Evolutionary conservation across 2,797 vertebrate genomes (phyloP).

Genomic region (Anomalospiza imberbis): DNA sequence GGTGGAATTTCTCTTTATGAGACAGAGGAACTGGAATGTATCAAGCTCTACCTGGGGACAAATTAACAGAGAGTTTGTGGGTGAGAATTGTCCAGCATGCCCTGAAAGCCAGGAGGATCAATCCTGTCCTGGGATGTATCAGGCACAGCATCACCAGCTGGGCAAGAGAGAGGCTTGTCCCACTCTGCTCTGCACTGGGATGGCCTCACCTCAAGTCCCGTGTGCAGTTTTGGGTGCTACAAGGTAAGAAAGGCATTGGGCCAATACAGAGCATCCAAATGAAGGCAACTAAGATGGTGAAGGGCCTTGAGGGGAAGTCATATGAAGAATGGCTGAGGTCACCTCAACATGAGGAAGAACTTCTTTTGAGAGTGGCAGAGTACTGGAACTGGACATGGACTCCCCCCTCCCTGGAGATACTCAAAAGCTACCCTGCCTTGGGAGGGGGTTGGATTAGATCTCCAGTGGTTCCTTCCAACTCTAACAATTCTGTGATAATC

Average conservation of each 20-base stretch:
- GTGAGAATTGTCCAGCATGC: neutral
- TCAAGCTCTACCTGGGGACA: neutral
- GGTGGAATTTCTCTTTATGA: neutral
- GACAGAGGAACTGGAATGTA: neutral
- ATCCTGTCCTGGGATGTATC: fast-evolving
- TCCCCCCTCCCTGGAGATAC: neutral
- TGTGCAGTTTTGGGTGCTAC: neutral
- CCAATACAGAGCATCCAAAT: neutral
- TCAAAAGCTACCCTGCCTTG: neutral
- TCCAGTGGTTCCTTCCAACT: neutral
- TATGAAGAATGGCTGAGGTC: neutral
- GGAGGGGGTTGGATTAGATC: neutral
- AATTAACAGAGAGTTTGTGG: neutral
- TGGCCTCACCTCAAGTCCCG: fast-evolving
- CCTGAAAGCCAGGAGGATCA: neutral
- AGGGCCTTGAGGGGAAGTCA: neutral
- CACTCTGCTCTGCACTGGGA: neutral
- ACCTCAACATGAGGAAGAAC: neutral
- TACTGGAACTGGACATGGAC: neutral
- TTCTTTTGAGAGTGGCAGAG: neutral
- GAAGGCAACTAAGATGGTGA: neutral
- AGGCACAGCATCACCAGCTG: fast-evolving
- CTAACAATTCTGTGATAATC: neutral
- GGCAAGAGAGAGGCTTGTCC: neutral
- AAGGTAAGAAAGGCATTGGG: neutral